Conservation (phyloP, 2,888 invertebrate species). For the Hemistola chrysoprasaria region DNA sequence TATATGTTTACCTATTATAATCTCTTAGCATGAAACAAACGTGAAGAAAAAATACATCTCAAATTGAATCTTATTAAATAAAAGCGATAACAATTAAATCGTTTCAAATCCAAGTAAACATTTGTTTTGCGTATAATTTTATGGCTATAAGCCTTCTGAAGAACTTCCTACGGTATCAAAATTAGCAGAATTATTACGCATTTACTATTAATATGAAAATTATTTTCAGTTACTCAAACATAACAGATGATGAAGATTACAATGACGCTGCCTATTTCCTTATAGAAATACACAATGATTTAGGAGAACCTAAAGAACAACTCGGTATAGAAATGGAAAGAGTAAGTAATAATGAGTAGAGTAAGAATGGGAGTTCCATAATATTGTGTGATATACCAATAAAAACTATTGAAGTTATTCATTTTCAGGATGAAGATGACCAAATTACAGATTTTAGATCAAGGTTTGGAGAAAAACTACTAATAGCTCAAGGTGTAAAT, state of each 20-base stretch:
- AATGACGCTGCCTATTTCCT: constrained; percentile 83
- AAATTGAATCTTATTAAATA: constrained; percentile 40
- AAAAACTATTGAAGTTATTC: background rate
- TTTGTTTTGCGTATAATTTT: constrained; percentile 30
- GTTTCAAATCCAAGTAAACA: constrained; percentile 34
- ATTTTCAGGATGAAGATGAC: constrained; percentile 84
- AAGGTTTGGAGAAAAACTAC: constrained; percentile 85
- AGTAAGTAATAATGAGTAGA: constrained; percentile 41
- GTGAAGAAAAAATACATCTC: constrained; percentile 23
- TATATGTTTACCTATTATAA: too few relatives aligned
- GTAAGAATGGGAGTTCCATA: too few relatives aligned
- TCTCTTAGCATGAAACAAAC: constrained; percentile 11
- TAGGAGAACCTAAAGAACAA: constrained; percentile 88
- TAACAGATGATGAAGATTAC: constrained; percentile 66
- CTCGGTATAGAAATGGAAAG: constrained; percentile 89
- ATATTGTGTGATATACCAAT: background rate
- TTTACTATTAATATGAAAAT: background rate
- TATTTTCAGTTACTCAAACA: constrained; percentile 52
- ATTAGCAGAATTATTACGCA: constrained; percentile 6
- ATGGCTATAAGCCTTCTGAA: constrained; percentile 40
- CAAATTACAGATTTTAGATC: constrained; percentile 88
- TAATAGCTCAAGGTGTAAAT: constrained; percentile 86
- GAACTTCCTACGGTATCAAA: constrained; percentile 16
- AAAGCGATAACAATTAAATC: constrained; percentile 37
- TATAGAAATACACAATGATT: constrained; percentile 87